Evolutionary conservation across 2,888 invertebrate species (phyloP).

Genomic region (Sisyra terminalis): DNA sequence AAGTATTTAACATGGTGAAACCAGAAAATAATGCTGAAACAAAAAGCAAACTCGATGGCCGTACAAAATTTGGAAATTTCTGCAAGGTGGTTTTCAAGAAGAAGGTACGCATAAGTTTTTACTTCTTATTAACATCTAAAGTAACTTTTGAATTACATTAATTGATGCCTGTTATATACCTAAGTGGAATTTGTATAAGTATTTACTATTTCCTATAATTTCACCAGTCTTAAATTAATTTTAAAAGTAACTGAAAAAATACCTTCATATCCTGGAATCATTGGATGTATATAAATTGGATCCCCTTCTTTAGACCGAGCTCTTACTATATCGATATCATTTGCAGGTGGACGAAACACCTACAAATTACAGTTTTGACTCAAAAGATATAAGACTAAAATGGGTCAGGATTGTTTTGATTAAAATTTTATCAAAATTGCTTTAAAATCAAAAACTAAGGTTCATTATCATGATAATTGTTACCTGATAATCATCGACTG

Average conservation of each 20-base stretch:
- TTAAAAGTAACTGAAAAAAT: slow-evolving; percentile 10
- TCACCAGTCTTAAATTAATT: slow-evolving; percentile 1
- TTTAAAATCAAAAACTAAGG: too few species aligned
- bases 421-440: too few species aligned
- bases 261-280: slow-evolving; percentile 63
- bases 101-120: background rate
- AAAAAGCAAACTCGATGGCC: background rate
- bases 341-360: slow-evolving; percentile 44
- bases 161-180: too few species aligned
- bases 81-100: background rate
- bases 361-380: slow-evolving; percentile 14
- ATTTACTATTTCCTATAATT: background rate
- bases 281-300: slow-evolving; percentile 53
- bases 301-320: slow-evolving; percentile 46
- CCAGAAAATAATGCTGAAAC: too few species aligned
- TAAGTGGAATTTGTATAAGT: slow-evolving; percentile 4
- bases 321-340: slow-evolving; percentile 48
- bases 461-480: too few species aligned
- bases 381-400: too few species aligned
- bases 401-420: too few species aligned
- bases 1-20: too few species aligned
- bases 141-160: background rate
- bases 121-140: background rate
- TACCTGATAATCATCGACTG: slow-evolving; percentile 46
- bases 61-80: background rate